Conservation (phyloP, 1,140 invertebrate genomes). For the Cydia strobilella region DNA sequence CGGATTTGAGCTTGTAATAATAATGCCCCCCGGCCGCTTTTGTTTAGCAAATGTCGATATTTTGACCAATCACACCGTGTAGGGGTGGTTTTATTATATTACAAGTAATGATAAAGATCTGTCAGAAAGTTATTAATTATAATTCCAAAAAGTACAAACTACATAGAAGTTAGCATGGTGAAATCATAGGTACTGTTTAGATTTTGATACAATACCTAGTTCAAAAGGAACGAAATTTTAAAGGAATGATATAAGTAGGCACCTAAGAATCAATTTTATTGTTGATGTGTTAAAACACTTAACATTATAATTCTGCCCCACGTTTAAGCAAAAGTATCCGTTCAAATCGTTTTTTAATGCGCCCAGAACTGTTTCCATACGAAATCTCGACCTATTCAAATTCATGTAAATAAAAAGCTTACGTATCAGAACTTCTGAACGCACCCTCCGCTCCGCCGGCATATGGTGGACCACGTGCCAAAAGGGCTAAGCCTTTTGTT, state of each 20-base stretch:
- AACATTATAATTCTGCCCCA: background rate
- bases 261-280: slow-evolving; percentile 2
- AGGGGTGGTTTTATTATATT: slow-evolving; percentile 14
- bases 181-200: no score
- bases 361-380: slow-evolving; percentile 17
- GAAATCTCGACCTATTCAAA: slow-evolving; percentile 39
- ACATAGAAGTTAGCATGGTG: no score
- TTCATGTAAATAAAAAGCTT: slow-evolving; percentile 43
- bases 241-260: no score
- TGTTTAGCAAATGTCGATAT: slow-evolving; percentile 45
- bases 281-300: background rate
- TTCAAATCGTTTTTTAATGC: slow-evolving; percentile 31
- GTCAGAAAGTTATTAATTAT: background rate
- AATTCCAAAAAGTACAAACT: background rate
- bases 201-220: no score
- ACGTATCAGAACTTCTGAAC: slow-evolving; percentile 37
- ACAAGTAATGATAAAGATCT: background rate
- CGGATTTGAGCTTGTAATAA: slow-evolving; percentile 58
- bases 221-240: background rate
- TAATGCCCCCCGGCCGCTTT: slow-evolving; percentile 34
- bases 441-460: slow-evolving; percentile 45
- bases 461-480: slow-evolving; percentile 65
- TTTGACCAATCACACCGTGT: slow-evolving; percentile 37
- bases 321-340: slow-evolving; percentile 11
- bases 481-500: slow-evolving; percentile 64